Base-by-base conservation (phyloP, 1,140 invertebrate genomes). In the Drosophila repletoides region DNA sequence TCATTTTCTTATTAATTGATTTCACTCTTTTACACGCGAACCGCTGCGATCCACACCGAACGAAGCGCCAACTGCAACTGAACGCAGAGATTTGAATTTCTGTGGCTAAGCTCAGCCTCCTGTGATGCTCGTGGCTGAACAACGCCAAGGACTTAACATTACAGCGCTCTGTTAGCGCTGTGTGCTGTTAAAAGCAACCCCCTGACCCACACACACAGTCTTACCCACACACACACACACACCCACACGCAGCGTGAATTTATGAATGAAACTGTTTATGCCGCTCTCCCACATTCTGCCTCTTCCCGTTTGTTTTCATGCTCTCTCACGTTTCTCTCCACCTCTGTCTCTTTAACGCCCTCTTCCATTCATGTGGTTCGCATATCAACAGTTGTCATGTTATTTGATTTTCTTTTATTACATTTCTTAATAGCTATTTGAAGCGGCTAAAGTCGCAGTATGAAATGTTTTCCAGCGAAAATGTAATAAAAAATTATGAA, bases 301-400 rank as follows among this genome's bases (percentile, higher is more conserved):
- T 26, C 3, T 22, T n/a, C 2, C 2, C 21, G 10, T 10, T 1
- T 15, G n/a, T n/a, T 24, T 46, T 3, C 22, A 26, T 34, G 40
- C 53, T 21, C 61, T 6, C 22, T 17, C 14, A 14, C 15, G n/a
- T n/a, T n/a, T 2, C 33, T 12, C 1, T 9, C 7, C n/a, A 2
- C 17, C 41, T 34, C 21, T 7, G 15, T 14, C 21, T 5, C 26
- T 17, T 21, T 10, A 19, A 17, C n/a, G 10, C 28, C 19, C 12
- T 12, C n/a, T 21, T 40, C 9, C 17, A 21, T 38, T 24, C 12
- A 28, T 29, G 53, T 10, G 22, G 0, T 14, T n/a, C 9, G 45
- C 64, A 53, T 72, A 81, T 80, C 76, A 80, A 80, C 76, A 80
- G 76, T 81, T 80, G 76, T 76, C 76, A 81, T 81, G 71, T 15